Evolutionary conservation across 1,140 invertebrate genomes (phyloP).

Genomic region (Lepidotrigona ventralis): DNA sequence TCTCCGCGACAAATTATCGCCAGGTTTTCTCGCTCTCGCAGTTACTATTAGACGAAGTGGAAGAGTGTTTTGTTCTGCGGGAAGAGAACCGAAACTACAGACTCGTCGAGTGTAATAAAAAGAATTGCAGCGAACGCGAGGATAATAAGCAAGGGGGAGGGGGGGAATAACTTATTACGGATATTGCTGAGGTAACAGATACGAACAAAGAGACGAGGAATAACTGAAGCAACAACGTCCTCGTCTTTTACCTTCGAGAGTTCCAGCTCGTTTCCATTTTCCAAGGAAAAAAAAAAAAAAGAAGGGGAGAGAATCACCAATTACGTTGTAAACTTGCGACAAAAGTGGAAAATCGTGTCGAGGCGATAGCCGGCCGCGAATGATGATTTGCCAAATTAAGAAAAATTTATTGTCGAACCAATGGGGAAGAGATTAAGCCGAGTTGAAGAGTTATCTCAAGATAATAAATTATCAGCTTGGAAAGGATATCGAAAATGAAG

Average conservation of each 20-base stretch:
- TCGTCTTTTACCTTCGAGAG: not conserved
- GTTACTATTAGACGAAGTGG: not conserved
- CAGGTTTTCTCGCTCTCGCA: slow-evolving; percentile 20
- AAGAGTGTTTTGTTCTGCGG: not conserved
- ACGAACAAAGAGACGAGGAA: not conserved
- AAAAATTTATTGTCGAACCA: not conserved
- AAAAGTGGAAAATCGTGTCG: not conserved
- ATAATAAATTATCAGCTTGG: not conserved
- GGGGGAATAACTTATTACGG: not conserved
- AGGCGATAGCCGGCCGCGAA: not conserved
- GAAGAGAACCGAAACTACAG: not conserved
- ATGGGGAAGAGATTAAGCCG: not conserved
- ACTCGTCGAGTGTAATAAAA: slow-evolving; percentile 1
- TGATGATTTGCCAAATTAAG: not conserved
- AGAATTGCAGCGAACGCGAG: not conserved
- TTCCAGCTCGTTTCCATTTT: not conserved
- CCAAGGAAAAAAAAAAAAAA: not conserved
- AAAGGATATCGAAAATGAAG: not conserved
- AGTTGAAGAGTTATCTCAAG: too few species aligned
- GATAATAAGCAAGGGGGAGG: not conserved
- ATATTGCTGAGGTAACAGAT: not conserved
- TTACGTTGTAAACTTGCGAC: not conserved
- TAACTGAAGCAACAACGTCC: not conserved
- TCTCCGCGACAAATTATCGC: slow-evolving; percentile 44
- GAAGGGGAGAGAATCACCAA: too few species aligned